phyloP scores from a whole-genome alignment of 2,888 invertebrate genomes.

The Lasioglossum lativentre region DNA sequence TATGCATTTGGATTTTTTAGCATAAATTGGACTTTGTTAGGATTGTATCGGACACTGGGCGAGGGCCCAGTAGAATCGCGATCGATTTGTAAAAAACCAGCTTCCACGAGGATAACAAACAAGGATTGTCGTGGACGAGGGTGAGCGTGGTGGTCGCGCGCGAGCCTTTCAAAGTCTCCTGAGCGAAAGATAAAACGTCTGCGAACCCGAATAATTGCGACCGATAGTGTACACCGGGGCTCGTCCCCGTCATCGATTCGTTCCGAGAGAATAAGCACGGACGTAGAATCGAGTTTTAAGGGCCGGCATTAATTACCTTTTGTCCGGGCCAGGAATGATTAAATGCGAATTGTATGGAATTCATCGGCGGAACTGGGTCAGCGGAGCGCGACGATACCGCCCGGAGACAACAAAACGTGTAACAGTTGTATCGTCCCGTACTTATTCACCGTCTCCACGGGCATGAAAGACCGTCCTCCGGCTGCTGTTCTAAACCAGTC shows the following conservation, averaged over 20 bases:
- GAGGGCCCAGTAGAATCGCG: no score
- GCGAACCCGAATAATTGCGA: slow-evolving; percentile 2
- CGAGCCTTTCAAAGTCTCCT: background rate
- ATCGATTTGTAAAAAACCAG: no score
- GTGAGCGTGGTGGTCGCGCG: background rate
- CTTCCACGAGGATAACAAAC: background rate
- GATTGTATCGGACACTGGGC: no score
- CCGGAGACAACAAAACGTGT: slow-evolving; percentile 17
- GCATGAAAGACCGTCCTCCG: slow-evolving; percentile 18
- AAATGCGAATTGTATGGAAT: slow-evolving; percentile 16
- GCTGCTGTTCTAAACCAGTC: slow-evolving; percentile 54
- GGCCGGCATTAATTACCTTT: slow-evolving; percentile 20
- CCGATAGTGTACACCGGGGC: background rate
- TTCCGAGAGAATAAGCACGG: slow-evolving; percentile 14
- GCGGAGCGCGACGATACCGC: slow-evolving; percentile 5
- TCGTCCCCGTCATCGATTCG: slow-evolving; percentile 19
- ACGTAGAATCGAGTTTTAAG: slow-evolving; percentile 13
- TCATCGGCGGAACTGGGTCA: slow-evolving; percentile 30
- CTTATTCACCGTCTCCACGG: slow-evolving; percentile 53
- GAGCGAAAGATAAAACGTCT: slow-evolving; percentile 3
- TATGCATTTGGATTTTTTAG: no score
- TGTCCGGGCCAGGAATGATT: slow-evolving; percentile 13
- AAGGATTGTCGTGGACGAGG: background rate
- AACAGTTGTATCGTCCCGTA: slow-evolving; percentile 49
- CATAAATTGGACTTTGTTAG: no score